Conservation (phyloP, 2,797 vertebrate species). For the Sebastes cheni region DNA sequence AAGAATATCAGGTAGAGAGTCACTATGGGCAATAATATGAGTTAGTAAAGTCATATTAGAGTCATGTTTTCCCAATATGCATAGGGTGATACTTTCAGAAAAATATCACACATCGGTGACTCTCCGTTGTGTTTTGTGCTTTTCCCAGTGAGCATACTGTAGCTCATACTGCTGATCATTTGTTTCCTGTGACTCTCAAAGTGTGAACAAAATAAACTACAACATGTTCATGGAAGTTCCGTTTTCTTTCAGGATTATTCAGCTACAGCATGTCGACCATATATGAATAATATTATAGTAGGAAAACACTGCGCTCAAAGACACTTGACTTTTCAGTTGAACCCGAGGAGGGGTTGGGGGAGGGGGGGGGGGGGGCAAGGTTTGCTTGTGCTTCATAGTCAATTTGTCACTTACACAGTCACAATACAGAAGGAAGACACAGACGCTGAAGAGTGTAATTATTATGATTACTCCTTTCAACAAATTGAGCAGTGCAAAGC, state of each 20-base stretch:
- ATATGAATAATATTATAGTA: background rate
- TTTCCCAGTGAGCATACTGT: background rate
- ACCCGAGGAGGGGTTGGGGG: background rate
- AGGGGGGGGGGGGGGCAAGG: background rate
- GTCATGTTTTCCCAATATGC: background rate
- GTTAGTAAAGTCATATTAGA: background rate
- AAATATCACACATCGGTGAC: background rate
- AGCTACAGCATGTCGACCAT: background rate
- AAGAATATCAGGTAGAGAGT: background rate
- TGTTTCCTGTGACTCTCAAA: background rate
- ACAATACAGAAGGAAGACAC: constrained; percentile 4
- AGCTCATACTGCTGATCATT: background rate
- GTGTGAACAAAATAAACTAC: background rate
- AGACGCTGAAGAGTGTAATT: constrained; percentile 32
- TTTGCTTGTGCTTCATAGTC: constrained; percentile 30
- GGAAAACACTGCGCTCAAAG: background rate
- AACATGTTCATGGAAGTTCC: background rate
- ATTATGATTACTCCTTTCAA: constrained; percentile 34
- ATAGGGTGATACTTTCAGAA: background rate
- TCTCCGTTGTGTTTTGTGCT: background rate
- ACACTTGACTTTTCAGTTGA: constrained; percentile 19
- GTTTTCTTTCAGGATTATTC: background rate
- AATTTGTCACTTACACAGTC: constrained; percentile 22
- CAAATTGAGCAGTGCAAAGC: constrained; percentile 11
- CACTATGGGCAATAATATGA: background rate